phyloP scores from a whole-genome alignment of 1,140 invertebrate species.

The Meteorus sp. region DNA sequence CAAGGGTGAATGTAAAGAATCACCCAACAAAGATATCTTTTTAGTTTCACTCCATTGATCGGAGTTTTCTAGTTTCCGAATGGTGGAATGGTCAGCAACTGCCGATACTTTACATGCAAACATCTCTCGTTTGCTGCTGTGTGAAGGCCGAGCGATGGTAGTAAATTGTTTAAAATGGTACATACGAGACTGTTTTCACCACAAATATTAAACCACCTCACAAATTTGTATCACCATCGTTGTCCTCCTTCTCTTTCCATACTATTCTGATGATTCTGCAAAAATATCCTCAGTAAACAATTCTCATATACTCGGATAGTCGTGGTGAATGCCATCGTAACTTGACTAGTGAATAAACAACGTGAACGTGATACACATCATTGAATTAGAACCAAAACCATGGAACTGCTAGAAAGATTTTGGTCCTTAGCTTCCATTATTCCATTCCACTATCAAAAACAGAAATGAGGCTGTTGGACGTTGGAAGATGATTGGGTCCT shows the following conservation, averaged over 20 bases:
- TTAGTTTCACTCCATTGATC: conserved; percentile 22
- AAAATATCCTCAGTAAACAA: background rate
- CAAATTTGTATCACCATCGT: conserved; percentile 7
- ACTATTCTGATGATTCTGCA: conserved; percentile 12
- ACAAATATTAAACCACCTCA: background rate
- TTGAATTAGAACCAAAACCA: background rate
- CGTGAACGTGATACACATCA: background rate
- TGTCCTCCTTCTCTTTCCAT: background rate
- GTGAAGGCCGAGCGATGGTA: background rate
- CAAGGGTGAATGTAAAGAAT: background rate
- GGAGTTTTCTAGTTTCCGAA: conserved; percentile 1
- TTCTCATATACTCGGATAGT: background rate
- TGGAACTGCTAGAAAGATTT: too few relatives aligned
- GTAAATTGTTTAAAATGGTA: conserved; percentile 18
- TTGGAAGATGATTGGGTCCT: too few relatives aligned
- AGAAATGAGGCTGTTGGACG: too few relatives aligned
- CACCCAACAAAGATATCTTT: conserved; percentile 13
- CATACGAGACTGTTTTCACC: background rate
- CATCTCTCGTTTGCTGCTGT: background rate
- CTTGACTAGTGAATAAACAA: background rate
- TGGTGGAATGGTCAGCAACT: background rate
- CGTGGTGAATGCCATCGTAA: background rate
- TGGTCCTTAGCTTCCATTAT: too few relatives aligned
- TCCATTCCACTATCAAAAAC: too few relatives aligned
- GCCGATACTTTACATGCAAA: conserved; percentile 22